Percentiles rank a stretch among this genome's conserved stretches.
phyloP scores from a whole-genome alignment of 2,113 vertebrate genomes.

The Gulo gulo region DNA sequence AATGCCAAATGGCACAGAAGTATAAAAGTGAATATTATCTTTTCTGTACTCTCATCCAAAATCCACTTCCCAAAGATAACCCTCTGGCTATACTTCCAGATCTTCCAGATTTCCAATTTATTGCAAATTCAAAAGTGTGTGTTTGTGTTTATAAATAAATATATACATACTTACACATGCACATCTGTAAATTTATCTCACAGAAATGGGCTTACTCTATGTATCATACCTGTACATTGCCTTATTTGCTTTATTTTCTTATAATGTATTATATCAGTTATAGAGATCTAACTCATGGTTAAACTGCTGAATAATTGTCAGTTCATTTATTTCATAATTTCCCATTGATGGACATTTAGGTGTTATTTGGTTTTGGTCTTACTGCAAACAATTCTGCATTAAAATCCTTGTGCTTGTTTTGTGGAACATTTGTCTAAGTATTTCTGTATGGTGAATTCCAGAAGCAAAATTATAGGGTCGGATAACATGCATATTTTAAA shows the following conservation, averaged over 20 bases:
- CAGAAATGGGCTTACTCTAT: background rate
- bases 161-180: background rate
- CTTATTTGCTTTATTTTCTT: conserved; percentile 13
- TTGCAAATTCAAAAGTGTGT: background rate
- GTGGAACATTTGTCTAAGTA: conserved; percentile 37
- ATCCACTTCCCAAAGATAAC: background rate
- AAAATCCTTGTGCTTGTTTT: conserved; percentile 41
- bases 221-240: background rate
- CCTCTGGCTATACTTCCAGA: background rate
- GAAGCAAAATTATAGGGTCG: conserved; percentile 56
- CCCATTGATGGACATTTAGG: background rate
- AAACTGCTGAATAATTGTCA: conserved; percentile 23
- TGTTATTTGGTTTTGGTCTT: background rate
- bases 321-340: conserved; percentile 25
- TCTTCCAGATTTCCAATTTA: background rate
- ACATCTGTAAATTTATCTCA: background rate
- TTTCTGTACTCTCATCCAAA: background rate
- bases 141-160: background rate
- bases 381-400: background rate
- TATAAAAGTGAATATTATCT: background rate
- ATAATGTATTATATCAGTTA: background rate
- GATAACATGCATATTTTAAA: conserved; percentile 53
- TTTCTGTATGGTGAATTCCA: conserved; percentile 63
- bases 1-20: background rate
- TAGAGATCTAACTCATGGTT: background rate